These are phyloP conservation scores for Hololepta plana DNA, from an alignment of 2,888 invertebrate genomes.

Conservation along the genomic window DNA sequence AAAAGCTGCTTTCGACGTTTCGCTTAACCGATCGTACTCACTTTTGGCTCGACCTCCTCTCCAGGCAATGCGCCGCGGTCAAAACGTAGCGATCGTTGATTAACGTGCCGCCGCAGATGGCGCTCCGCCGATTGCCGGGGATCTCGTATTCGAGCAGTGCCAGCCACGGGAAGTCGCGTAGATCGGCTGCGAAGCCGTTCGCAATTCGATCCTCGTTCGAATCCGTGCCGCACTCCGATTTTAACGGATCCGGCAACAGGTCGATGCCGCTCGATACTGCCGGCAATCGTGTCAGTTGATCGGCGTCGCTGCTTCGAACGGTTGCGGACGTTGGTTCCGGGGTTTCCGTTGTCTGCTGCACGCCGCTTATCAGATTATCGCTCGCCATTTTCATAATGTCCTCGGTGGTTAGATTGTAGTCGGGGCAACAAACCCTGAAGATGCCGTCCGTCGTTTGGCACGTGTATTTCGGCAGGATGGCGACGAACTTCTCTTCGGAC, in stretches of 20 bases:
- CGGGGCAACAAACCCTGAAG: too few species aligned
- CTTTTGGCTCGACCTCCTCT: slow-evolving; percentile 35
- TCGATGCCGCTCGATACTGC: too few species aligned
- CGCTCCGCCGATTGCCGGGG: slow-evolving; percentile 15
- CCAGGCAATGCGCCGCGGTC: slow-evolving; percentile 45
- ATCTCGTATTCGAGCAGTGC: slow-evolving; percentile 32
- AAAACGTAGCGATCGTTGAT: slow-evolving; percentile 37
- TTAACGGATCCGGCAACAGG: slow-evolving; percentile 6
- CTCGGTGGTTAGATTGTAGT: too few species aligned
- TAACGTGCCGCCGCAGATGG: slow-evolving; percentile 37
- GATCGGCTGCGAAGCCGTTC: slow-evolving; percentile 23
- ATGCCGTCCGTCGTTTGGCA: too few species aligned
- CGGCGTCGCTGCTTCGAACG: too few species aligned
- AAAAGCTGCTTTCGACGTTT: not conserved
- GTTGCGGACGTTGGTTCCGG: too few species aligned
- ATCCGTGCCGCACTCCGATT: slow-evolving; percentile 9
- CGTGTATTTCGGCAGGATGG: too few species aligned
- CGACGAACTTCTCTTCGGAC: too few species aligned
- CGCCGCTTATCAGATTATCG: too few species aligned
- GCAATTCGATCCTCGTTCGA: slow-evolving; percentile 10
- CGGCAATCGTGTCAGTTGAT: too few species aligned
- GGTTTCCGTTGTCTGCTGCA: too few species aligned
- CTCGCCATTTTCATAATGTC: too few species aligned
- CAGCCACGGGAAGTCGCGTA: slow-evolving; percentile 48
- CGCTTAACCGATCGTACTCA: slow-evolving; percentile 27